Base-by-base conservation (phyloP, 2,113 vertebrate genomes). In the Ornithorhynchus anatinus region DNA sequence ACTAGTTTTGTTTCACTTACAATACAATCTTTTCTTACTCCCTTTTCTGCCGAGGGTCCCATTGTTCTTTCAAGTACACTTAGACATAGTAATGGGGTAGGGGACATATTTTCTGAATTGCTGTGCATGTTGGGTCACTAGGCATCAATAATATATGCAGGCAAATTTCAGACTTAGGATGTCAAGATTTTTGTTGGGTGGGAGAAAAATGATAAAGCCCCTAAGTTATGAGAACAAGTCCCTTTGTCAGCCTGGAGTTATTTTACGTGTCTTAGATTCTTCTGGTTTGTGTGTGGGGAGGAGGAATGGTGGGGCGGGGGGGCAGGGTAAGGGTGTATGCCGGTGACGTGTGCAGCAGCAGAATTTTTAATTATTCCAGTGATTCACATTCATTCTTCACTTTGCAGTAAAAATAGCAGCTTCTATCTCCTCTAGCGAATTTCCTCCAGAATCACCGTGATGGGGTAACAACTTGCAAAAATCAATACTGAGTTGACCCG, bases 231-330 rank as follows among this genome's bases (percentile, higher is more conserved):
- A 79, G 40, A 72, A 38, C 39, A n/a, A 35, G 7, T 58, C 15
- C 59, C 12, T 40, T 71, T 82, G 66, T 71, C 36, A 59, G 44
- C 67, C 70, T 59, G 59, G n/a, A 59, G 65, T 72, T 39, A n/a
- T 53, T 65, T 75, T 71, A n/a, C n/a, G 3, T 58, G 25, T 59
- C 36, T 76, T n/a, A 32, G 20, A 75, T 43, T 66, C 48, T 70
- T 78, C 27, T 2, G 39, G 35, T 80, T 16, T 62, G 13, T 75
- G 22, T n/a, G n/a, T 80, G 29, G 43, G 59, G 27, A n/a, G n/a
- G n/a, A n/a, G n/a, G n/a, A n/a, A n/a, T n/a, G n/a, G n/a, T n/a
- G n/a, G n/a, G n/a, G n/a, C n/a, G n/a, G n/a, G n/a, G n/a, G n/a
- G n/a, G n/a, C n/a, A n/a, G n/a, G n/a, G n/a, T n/a, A n/a, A n/a